Base-by-base conservation (phyloP, 2,888 invertebrate species). In the Pollenia angustigena region DNA sequence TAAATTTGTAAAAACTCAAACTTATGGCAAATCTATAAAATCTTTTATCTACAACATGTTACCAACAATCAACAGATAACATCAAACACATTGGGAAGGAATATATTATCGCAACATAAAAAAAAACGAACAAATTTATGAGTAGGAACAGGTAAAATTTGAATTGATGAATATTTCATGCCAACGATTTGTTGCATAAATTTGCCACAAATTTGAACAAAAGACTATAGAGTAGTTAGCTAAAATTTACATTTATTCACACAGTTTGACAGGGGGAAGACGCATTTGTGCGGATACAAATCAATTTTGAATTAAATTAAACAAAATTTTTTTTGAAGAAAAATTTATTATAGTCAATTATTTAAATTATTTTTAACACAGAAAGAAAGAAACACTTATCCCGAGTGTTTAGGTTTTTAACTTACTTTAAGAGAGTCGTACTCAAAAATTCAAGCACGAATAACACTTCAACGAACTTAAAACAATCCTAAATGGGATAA, bases 91-190 rank as follows among this genome's bases (percentile, higher is more conserved):
- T 64, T 23, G n/a, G 18, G 18, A 23, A 54, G 46, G 8, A 72
- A 64, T 32, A 50, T 42, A 16, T 75, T 64, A 44, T 58, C 16
- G 14, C 12, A 16, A 46, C 12, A 54, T 23, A 16, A 58, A 18
- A 60, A 23, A 56, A 4, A n/a, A n/a, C 69, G 18, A 23, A 60
- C 56, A 74, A 75, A 82, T 75, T 69, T 76, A 83, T 66, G 52
- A 46, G 44, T 71, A 58, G n/a, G 58, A 64, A 85, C 69, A 82
- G 76, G 88, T 88, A 89, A 88, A 88, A 89, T 88, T 89, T 88
- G 87, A 89, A 89, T 88, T 88, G 88, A 89, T 90, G 90, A 89
- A 90, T 90, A 89, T 90, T 90, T 90, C 89, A 90, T 90, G 84
- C 84, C 88, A 89, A 89, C 88, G 89, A 90, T 90, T 89, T 90